Base-by-base conservation (phyloP, 92 coral and sea anemone species). In the Palythoa caribaeorum region DNA sequence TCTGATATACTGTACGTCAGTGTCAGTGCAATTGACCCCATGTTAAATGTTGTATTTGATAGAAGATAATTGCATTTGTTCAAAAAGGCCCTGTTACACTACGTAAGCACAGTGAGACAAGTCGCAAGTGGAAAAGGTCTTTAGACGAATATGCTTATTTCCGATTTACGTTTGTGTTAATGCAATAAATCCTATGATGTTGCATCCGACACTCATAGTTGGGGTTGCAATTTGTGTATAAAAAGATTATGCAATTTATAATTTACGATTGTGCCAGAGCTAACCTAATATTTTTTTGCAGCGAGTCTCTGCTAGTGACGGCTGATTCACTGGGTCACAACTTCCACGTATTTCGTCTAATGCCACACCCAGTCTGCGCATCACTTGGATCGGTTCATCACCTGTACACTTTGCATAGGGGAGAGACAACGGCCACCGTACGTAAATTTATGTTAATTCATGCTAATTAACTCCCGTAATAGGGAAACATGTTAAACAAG, bases 371-470 rank as follows among this genome's bases (percentile, higher is more conserved):
- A 20, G 89, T 92, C 53, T 96, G 99, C 70, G 93, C 99, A 9
- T 96, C 99, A 9, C 96, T 96, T 9, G 96, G 98, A 38, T 92
- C 99, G 21, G 96, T 96, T 12, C 99, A 96, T 83, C 99, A 96
- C 71, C 92, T 95, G 36, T 96, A 96, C 87, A 95, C 96, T 38
- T 91, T 96, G 73, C 99, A 96, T 91, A 88, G 99, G 76, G 99
- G 99, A 20, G 97, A 96, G 84, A 96, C 99, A 47, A 93, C 98
- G 79, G 99, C 99, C 3, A 95, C 99, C 54, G 99, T 96, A 87
- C 94, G 98, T 89, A 28, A 28, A 28, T 28, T 28, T 28, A 28
- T 28, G 28, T 28, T 28, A 28, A 28, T 28, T 28, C 28, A 44
- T 44, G 50, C 50, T 44, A 4, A 44, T 44, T 44, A 44, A 44